Base-by-base conservation (phyloP, 1,140 invertebrate genomes). In the Riptortus pedestris region DNA sequence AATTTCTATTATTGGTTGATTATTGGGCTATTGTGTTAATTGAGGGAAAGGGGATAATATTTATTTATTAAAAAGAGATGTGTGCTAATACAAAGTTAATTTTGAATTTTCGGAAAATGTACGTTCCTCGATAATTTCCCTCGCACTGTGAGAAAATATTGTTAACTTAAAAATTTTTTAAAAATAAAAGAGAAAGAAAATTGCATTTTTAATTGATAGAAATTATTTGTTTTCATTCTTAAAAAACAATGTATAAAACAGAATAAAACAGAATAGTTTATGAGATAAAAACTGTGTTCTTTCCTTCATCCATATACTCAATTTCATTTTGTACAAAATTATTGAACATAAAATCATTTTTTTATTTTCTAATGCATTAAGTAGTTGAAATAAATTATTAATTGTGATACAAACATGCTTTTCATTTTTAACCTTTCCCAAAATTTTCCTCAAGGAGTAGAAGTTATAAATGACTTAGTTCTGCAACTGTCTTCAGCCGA, bases 241-340 rank as follows among this genome's bases (percentile, higher is more conserved):
- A 59, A 59, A 59, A 66, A 66, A 67, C 62, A 70, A 67, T 70
- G 69, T 70, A 67, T 67, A 69, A 69, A 70, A 68, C 65, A 68
- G 68, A 70, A 68, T 70, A 70, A 70, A 70, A 55, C 51, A 67
- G 68, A 63, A 63, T 70, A 70, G 68, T 69, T 70, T 69, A 70
- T 69, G 68, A 70, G 67, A 66, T 67, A 66, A 27, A 61, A 62
- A 45, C 22, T 65, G 64, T 65, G 64, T 58, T 65, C 26, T 27
- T 65, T 64, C 55, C 57, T 64, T 64, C 59, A 55, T 59, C 63
- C 63, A 64, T 57, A 64, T 55, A 59, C 16, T 11, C 7, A 22
- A 24, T 26, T 55, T 55, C 18, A 55, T 55, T 55, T 55, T 55
- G 51, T 55, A 55, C 20, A 55, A 55, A 55, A 59, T 29, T 29